Base-by-base conservation (phyloP, 2,888 invertebrate species). In the Pammene aurita region DNA sequence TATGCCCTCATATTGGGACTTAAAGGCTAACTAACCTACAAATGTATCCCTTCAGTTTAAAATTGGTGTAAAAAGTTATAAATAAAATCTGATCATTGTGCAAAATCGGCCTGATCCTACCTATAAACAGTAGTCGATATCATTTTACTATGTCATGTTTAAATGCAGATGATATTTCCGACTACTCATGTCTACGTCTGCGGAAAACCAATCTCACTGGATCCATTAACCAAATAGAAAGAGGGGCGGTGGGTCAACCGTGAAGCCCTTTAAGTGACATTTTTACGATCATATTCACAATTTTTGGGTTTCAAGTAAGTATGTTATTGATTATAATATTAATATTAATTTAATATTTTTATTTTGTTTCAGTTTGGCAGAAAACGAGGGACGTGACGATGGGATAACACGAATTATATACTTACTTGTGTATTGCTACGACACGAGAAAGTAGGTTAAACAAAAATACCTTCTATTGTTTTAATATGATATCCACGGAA, bases 141-240 rank as follows among this genome's bases (percentile, higher is more conserved):
- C 35, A 14, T 13, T 50, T 16, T 42, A 56, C 18, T 48, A 34
- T 38, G 44, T 58, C 38, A 58, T 64, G 58, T 68, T 58, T 57
- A 64, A 68, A 68, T 69, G 65, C 48, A 65, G 69, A 69, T 67
- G 63, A 69, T 65, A 65, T 69, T 65, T 69, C 69, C 63, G 50
- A 68, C 63, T 64, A 81, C 79, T 81, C 77, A 66, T 64, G 76
- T 72, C 77, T 75, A 74, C 77, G 80, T 80, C 80, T 82, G 81
- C 82, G 81, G 81, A 79, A 81, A 86, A 83, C 81, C 85, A 86
- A 87, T 86, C 84, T 85, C 82, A 78, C 82, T 84, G 84, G 84
- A 83, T 86, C 87, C 86, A 86, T 87, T 87, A 86, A 84, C 84
- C 77, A 85, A 86, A 86, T 86, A 84, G 84, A 84, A 80, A 82